Evolutionary conservation across 2,888 invertebrate species (phyloP), one percentile per base, ranked within the genome.

Genomic region (Lamellibrachia satsuma): DNA sequence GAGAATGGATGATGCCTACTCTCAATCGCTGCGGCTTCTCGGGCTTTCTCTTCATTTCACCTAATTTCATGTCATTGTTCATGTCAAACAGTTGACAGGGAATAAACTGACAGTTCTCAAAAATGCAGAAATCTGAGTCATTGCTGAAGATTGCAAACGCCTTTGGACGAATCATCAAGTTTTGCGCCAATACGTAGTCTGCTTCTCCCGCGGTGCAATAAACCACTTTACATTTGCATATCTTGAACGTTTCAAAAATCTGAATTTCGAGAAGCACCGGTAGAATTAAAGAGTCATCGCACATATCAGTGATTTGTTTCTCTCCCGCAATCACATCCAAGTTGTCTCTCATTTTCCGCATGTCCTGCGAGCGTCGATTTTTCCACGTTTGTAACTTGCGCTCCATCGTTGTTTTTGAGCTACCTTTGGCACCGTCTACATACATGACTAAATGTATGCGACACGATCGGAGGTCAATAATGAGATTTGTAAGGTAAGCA

Each of bases 71-170:
- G 93, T 96, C 95, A 92, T 95, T 94, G 7, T 95, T 92, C 39
- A 95, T 92, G 93, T 96, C 96, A 95, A 96, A 96, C 91, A 95
- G 93, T n/a, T 95, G 94, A 91, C 95, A 91, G 2, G 95, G 95
- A 92, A 96, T 95, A 92, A 95, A 93, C 39, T 27, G 91, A 93
- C 95, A 94, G 93, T 95, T 94, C 92, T 94, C 94, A 93, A 96
- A 95, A 75, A 96, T 94, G 93, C 95, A 95, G 93, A 96, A 96
- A 93, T 96, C 96, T 11, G 96, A 95, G 93, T 96, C 96, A 94
- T 96, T 96, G 92, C 95, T 95, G 27, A 96, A 90, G 51, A 96
- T 94, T 51, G 95, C 95, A 93, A 93, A 96, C 2, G 96, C 96
- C 91, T 95, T 95, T 9, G 94, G 94, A 75, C 96, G 93, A 7